Evolutionary conservation across 2,113 vertebrate species (phyloP), one percentile per base, ranked within the genome.

Genomic region (Gallinago jamesoni): DNA sequence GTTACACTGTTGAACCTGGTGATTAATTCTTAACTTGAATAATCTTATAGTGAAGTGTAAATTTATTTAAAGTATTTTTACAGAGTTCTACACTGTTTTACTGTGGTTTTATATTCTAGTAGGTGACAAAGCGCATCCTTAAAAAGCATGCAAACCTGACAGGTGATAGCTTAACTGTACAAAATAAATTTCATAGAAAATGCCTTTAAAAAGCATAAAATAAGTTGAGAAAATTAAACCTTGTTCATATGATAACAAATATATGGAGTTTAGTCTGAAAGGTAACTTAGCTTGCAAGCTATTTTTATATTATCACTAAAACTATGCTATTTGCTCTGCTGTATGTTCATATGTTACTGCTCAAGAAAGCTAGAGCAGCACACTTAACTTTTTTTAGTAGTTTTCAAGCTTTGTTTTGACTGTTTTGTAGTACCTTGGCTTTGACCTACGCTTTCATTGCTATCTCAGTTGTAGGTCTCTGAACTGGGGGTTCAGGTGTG

Each of bases 21-120:
- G 76, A 73, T 81, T 60, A 55, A 72, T 84, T 90, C 22, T 93
- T 91, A 91, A 89, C 90, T 94, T 93, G 76, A 84, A 88, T 87
- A 53, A 95, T 79, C 66, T 93, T 89, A 35, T 24, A 85, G 70
- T 85, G 84, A 96, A 93, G 57, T 90, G 63, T 91, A 94, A 87
- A 93, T 83, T 91, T 90, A 89, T 93, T 90, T 80, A 69, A 85
- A 91, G 45, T 93, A 85, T 90, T 96, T 96, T 94, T 97, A 87
- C 74, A 62, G 24, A 89, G 53, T 55, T 77, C 63, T 91, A 75
- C 89, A 70, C 83, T 96, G 78, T 43, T 93, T 70, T 91, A 84
- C n/a, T 80, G 78, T 94, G 84, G 0, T 83, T 94, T 95, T 96
- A 30, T 94, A 73, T 76, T 88, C 66, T 94, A 11, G 45, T 92